A percentile compares a stretch with the other conserved stretches of the same genome.
These are phyloP conservation scores for Rhabdomys pumilio DNA, from an alignment of 2,797 vertebrate genomes.

Conservation along the genomic window DNA sequence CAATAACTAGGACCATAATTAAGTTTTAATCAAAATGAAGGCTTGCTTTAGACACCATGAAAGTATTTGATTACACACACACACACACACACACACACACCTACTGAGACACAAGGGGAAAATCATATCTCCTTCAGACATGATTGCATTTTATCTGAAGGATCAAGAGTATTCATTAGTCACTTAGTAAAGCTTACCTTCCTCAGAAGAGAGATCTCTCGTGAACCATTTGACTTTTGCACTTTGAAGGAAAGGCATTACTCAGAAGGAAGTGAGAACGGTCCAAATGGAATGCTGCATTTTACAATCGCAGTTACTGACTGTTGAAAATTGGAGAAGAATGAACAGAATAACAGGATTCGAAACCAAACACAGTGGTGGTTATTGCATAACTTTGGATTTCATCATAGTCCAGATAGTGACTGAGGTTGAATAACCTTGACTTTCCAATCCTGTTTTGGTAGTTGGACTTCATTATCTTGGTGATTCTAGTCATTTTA, in stretches of 20 bases:
- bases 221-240: conserved; percentile 88
- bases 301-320: conserved; percentile 87
- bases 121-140: conserved; percentile 85
- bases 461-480: conserved; percentile 85
- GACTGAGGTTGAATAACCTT: conserved; percentile 75
- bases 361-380: conserved; percentile 77
- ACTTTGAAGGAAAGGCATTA: conserved; percentile 88
- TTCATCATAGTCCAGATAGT: conserved; percentile 79
- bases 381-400: conserved; percentile 7
- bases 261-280: conserved; percentile 83
- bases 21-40: conserved; percentile 87
- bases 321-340: conserved; percentile 82
- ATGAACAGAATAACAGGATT: conserved; percentile 83
- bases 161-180: conserved; percentile 82
- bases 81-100: conserved; percentile 10
- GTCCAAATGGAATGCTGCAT: conserved; percentile 88
- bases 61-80: conserved; percentile 87
- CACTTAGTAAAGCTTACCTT: conserved; percentile 84
- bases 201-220: conserved; percentile 86
- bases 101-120: conserved; percentile 81
- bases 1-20: conserved; percentile 90
- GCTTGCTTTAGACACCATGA: conserved; percentile 85
- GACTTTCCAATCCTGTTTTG: conserved; percentile 78
- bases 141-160: conserved; percentile 84
- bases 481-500: conserved; percentile 90